Evolutionary conservation across 1,140 invertebrate genomes (phyloP), one percentile per base, ranked within the genome.

Genomic region (Drosophila equinoxialis): DNA sequence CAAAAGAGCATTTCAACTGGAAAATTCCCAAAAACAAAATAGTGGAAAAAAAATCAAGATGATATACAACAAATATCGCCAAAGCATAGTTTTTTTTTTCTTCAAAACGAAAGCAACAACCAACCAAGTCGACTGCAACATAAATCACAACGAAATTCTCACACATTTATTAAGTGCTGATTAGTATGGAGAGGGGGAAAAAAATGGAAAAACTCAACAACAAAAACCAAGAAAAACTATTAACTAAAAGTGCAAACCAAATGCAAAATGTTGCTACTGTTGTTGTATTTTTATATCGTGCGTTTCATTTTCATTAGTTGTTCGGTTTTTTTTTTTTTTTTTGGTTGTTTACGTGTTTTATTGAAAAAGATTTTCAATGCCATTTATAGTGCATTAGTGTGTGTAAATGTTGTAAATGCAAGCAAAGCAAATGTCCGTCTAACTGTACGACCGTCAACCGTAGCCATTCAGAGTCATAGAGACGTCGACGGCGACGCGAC

Each of bases 311-410:
- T 79, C 71, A 62, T 77, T 74, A 51, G 45, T 71, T 66, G 59
- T 61, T 69, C 86, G 69, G 81, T 85, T 80, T 65, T 69, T 61
- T 20, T 73, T 76, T n/a, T n/a, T 87, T 79, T 77, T 87, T 76
- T 87, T 86, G 79, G 83, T 86, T 86, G 83, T 86, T 86, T 86
- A 86, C 80, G 84, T 86, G 84, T 86, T 86, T 86, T 86, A 86
- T 86, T 86, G 83, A 86, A 86, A 87, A 89, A 83, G 84, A 87
- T 89, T 87, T 87, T 87, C 84, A 87, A 87, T 87, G 84, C 84
- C 84, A 87, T 87, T 30, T 83, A 77, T 83, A 83, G 35, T 71
- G 59, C 48, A 41, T 65, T 58, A 75, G 42, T 63, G 57, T 65
- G 69, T 58, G 61, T 68, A 78, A 82, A 68, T 85, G 81, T 71